Conservation (phyloP, 2,888 invertebrate genomes). For the Cryptus armator region DNA sequence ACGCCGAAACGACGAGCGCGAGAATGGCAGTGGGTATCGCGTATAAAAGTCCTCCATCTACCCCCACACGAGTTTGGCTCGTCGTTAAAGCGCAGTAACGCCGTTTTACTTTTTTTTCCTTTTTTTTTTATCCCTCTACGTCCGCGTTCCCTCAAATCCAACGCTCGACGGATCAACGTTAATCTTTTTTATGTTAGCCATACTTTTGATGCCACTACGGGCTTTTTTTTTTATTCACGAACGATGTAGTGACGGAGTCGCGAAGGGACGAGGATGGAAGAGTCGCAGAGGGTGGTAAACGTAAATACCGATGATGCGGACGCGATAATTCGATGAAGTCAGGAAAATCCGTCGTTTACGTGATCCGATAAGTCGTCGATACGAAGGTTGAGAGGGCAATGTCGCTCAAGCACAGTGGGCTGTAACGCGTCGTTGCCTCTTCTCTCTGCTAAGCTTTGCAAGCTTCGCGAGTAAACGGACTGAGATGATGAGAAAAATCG, state of each 20-base stretch:
- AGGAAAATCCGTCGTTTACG: conserved; percentile 63
- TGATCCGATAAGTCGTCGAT: conserved; percentile 72
- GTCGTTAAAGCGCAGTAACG: conserved; percentile 32
- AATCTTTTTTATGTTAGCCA: conserved; percentile 8
- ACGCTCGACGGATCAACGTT: conserved; percentile 5
- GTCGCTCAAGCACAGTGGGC: not conserved
- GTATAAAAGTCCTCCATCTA: conserved; percentile 18
- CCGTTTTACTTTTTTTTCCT: conserved; percentile 10
- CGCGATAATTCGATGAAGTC: conserved; percentile 68
- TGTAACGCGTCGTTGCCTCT: conserved; percentile 11
- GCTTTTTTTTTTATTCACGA: not conserved
- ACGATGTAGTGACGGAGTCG: not conserved
- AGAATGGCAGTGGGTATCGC: conserved; percentile 5
- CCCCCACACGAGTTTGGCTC: conserved; percentile 15
- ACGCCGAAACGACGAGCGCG: conserved; percentile 1
- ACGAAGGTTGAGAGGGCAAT: conserved; percentile 70
- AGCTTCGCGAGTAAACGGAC: conserved; percentile 8
- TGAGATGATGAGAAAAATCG: not conserved
- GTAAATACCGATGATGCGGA: conserved; percentile 21
- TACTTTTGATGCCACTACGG: not conserved
- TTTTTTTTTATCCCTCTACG: not conserved
- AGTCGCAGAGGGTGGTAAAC: conserved; percentile 31
- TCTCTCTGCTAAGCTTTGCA: not conserved
- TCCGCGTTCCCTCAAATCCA: conserved; percentile 2
- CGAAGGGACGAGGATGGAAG: not conserved